Evolutionary conservation across 2,113 vertebrate species (phyloP).

Genomic region (Hemichromis elongatus): DNA sequence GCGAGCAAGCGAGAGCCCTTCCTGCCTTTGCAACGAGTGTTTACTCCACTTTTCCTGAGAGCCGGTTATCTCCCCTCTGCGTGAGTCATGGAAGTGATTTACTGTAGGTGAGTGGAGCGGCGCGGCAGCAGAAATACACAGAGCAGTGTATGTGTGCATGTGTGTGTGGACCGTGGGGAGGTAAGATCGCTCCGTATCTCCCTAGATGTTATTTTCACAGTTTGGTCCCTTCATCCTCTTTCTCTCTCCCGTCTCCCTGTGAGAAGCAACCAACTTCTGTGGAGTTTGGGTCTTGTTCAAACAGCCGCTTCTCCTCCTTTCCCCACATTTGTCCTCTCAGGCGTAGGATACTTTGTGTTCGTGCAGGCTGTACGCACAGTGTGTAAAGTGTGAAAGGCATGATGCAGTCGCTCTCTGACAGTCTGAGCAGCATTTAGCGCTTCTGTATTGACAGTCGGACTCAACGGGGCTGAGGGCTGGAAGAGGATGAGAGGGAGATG

Average conservation of each 20-base stretch:
- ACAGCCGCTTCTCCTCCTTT: neutral
- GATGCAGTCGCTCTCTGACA: slow-evolving; percentile 12
- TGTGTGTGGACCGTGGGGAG: slow-evolving; percentile 16
- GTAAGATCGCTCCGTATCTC: slow-evolving; percentile 17
- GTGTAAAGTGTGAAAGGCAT: neutral
- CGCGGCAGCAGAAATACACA: neutral
- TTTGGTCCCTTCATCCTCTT: neutral
- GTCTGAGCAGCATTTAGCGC: slow-evolving; percentile 14
- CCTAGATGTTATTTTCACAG: neutral
- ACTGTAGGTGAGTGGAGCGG: slow-evolving; percentile 28
- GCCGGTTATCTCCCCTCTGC: slow-evolving; percentile 13
- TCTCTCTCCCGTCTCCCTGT: neutral
- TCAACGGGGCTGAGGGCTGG: slow-evolving; percentile 2
- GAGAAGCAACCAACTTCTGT: slow-evolving; percentile 42
- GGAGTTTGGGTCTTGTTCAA: slow-evolving; percentile 23
- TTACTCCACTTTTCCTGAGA: slow-evolving; percentile 42
- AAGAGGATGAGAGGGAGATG: slow-evolving; percentile 42
- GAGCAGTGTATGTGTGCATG: neutral
- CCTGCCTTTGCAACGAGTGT: slow-evolving; percentile 24
- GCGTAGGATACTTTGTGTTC: neutral
- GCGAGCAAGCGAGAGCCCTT: neutral
- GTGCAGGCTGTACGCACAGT: neutral
- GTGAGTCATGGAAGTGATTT: slow-evolving; percentile 60
- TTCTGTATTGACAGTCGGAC: slow-evolving; percentile 28
- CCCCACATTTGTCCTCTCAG: neutral